Conservation (phyloP, 2,797 vertebrate species). For the Trichosurus vulpecula region DNA sequence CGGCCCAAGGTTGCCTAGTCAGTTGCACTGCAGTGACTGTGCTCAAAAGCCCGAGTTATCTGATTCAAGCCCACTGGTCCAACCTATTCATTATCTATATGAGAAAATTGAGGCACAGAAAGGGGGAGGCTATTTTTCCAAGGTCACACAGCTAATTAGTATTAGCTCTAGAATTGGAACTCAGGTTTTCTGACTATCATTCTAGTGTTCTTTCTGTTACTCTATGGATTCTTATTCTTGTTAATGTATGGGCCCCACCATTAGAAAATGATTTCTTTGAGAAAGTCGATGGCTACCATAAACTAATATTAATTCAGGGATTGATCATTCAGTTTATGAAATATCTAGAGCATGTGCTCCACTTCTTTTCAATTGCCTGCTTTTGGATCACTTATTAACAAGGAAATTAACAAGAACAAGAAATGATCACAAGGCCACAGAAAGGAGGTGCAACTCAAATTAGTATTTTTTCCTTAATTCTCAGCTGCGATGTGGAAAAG, state of each 20-base stretch:
- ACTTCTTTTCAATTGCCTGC: neutral
- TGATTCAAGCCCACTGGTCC: neutral
- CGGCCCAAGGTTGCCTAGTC: neutral
- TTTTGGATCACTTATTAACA: neutral
- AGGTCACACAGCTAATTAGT: fast-evolving
- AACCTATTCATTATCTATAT: neutral
- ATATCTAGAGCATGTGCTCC: neutral
- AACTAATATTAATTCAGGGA: neutral
- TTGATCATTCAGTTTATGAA: neutral
- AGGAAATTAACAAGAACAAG: neutral
- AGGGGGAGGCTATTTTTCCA: fast-evolving
- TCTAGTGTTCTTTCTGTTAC: fast-evolving
- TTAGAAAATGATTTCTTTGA: neutral
- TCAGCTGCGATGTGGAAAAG: neutral
- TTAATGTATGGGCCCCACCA: fast-evolving
- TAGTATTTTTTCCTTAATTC: neutral
- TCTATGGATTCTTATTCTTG: neutral
- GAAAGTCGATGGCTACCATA: neutral
- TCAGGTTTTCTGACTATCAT: neutral
- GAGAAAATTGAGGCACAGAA: neutral
- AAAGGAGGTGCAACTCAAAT: slow-evolving; percentile 18
- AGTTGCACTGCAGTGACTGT: neutral
- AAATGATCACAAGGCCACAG: neutral
- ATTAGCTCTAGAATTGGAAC: neutral
- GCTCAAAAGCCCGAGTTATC: neutral